phyloP scores from a whole-genome alignment of 1,140 invertebrate genomes.

The Bradynema listronoti region DNA sequence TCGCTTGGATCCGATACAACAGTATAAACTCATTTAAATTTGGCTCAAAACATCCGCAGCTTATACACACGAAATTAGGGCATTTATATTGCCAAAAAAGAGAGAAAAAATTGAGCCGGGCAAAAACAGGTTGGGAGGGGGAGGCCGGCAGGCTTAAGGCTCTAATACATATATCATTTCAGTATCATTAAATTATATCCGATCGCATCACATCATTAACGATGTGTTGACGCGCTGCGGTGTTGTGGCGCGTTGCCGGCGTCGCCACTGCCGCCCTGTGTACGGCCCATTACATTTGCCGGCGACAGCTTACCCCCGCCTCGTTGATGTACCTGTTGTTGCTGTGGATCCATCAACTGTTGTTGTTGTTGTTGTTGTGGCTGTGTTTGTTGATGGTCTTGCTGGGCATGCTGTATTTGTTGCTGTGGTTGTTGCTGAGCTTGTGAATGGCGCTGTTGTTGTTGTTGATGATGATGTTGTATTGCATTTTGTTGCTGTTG shows the following conservation, averaged over 20 bases:
- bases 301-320: not conserved
- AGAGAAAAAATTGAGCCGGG: no score
- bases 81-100: no score
- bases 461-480: not conserved
- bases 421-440: not conserved
- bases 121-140: no score
- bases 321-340: not conserved
- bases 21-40: no score
- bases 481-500: not conserved
- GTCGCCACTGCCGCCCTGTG: not conserved
- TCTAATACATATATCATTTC: no score
- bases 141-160: no score
- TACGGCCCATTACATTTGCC: not conserved
- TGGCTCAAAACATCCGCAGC: no score
- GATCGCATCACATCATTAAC: no score
- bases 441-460: not conserved
- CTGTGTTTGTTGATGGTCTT: not conserved
- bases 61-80: no score
- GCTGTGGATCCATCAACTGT: not conserved
- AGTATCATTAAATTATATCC: no score
- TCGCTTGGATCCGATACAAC: no score
- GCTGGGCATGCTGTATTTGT: not conserved
- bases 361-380: not conserved
- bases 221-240: no score
- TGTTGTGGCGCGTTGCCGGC: not conserved